Evolutionary conservation across 2,888 invertebrate genomes (phyloP), one percentile per base, ranked within the genome.

Genomic region (Hyposoter didymator): DNA sequence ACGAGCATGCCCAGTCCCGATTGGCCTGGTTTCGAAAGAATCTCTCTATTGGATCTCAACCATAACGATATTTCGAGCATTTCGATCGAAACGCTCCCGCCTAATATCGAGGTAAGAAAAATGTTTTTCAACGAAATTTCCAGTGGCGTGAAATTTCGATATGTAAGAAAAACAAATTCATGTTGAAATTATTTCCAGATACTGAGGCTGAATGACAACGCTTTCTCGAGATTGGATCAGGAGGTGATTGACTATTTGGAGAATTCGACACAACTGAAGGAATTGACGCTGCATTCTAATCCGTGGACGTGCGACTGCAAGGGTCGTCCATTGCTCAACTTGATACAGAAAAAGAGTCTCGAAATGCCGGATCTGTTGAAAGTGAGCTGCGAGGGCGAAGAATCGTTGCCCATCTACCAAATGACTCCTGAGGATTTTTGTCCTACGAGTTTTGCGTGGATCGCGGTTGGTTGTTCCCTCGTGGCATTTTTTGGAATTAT

Each of bases 221-320:
- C 95, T 43, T 89, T 97, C 3, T 93, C 94, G 0, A 89, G 89
- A 32, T 87, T 96, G 73, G 95, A 95, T 92, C 90, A 88, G 0
- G 92, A 92, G 0, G 91, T 94, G 0, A 89, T 96, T 7, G 88
- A 94, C 1, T 92, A 92, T 19, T 90, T 96, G 0, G 94, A 94
- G 32, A 66, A 76, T 28, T 47, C 94, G 96, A 45, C 94, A 97
- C 55, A 96, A 74, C 90, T 96, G 19, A 93, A 92, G 22, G 92
- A 92, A 55, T 87, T 96, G 52, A 95, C 95, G 89, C 93, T 97
- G 12, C 94, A 95, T 10, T 94, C 94, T n/a, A 98, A 97, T 92
- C 96, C 96, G 0, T 95, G 97, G 95, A 91, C 92, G 8, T 97
- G 97, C 91, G 95, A 95, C 89, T 97, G 97, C 90, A 93, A 94